Evolutionary conservation across 2,113 vertebrate species (phyloP).

Genomic region (Zootoca vivipara): DNA sequence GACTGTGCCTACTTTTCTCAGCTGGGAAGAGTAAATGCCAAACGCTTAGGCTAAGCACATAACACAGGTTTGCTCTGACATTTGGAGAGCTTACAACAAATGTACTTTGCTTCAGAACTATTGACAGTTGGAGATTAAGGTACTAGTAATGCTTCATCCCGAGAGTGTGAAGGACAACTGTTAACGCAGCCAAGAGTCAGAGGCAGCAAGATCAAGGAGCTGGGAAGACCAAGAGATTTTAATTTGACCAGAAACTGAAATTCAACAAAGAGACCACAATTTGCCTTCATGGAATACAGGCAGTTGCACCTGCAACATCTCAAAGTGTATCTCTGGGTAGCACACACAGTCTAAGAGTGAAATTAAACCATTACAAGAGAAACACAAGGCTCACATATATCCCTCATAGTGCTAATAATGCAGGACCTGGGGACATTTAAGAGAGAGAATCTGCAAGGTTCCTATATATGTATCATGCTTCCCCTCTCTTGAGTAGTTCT

Average conservation of each 20-base stretch:
- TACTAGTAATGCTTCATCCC: slow-evolving; percentile 74
- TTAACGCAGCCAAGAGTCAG: slow-evolving; percentile 70
- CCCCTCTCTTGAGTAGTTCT: not conserved
- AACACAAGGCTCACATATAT: not conserved
- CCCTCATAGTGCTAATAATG: not conserved
- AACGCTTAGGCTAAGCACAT: slow-evolving; percentile 69
- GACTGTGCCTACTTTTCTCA: slow-evolving; percentile 64
- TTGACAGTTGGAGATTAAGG: slow-evolving; percentile 84
- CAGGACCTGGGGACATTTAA: too few species aligned
- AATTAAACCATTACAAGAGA: not conserved
- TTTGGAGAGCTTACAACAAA: slow-evolving; percentile 82
- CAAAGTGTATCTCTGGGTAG: not conserved
- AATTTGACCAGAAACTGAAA: slow-evolving; percentile 45
- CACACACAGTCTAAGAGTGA: too few species aligned
- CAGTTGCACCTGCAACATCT: fast-evolving
- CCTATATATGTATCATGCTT: too few species aligned
- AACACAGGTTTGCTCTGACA: slow-evolving; percentile 77
- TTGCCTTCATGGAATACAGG: fast-evolving
- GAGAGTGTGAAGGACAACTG: slow-evolving; percentile 71
- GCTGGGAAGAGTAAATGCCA: slow-evolving; percentile 82
- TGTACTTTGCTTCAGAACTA: slow-evolving; percentile 82
- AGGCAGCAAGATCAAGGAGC: slow-evolving; percentile 45
- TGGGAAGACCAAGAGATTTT: slow-evolving; percentile 47
- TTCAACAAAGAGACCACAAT: not conserved
- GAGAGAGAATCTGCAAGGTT: not conserved